These are phyloP conservation scores for Enteromius thamalakanensis DNA, from an alignment of 2,797 vertebrate species.

Conservation along the genomic window DNA sequence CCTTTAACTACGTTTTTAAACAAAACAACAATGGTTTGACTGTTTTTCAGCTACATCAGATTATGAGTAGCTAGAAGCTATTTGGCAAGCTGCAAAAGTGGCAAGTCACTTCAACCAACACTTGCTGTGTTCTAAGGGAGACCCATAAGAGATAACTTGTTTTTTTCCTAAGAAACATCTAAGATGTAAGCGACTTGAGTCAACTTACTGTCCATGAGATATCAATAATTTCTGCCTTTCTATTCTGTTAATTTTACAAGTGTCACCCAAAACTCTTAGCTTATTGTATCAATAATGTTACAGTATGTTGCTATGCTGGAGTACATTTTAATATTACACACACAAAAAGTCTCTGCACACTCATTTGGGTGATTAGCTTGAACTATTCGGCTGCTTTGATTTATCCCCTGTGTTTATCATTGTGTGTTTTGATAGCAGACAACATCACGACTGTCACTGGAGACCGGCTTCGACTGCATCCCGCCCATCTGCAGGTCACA, in stretches of 20 bases:
- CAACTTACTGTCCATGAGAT: neutral
- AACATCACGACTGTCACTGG: constrained; percentile 32
- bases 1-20: neutral
- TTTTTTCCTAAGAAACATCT: neutral
- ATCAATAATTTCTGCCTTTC: neutral
- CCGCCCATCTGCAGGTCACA: constrained; percentile 56
- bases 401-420: constrained; percentile 30
- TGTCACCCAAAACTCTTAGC: neutral
- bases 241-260: neutral
- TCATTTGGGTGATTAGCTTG: constrained; percentile 21
- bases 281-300: neutral
- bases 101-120: neutral
- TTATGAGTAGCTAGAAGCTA: neutral
- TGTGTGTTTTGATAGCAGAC: constrained; percentile 15
- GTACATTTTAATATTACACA: constrained; percentile 22
- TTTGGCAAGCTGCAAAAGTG: neutral
- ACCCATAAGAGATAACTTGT: neutral
- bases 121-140: neutral
- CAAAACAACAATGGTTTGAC: neutral
- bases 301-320: neutral
- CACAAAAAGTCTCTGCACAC: constrained; percentile 45
- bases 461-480: constrained; percentile 25
- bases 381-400: constrained; percentile 14
- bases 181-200: neutral
- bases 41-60: neutral